Evolutionary conservation across 53 echinoderm and acorn worm species (phyloP), one percentile per base, ranked within the genome.

Genomic region (Astropecten irregularis): DNA sequence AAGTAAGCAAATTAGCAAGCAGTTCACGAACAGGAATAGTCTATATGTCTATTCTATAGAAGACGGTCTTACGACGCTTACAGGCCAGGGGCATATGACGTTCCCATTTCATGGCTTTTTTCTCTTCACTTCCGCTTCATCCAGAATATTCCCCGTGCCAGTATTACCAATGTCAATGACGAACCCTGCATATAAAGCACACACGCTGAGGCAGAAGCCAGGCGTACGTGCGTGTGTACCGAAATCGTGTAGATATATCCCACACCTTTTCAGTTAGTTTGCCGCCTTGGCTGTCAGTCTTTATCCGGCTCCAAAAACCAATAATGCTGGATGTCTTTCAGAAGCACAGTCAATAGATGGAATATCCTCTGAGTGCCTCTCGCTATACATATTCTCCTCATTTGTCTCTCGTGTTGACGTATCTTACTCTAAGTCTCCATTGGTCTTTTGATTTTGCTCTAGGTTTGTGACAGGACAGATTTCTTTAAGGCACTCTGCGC

Each of bases 341-440:
- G 67, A 40, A 67, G 39, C 67, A 40, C 67, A 40, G 9, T 67
- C 67, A 67, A 67, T 67, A 26, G 67, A 67, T 42, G 40, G 26
- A 22, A 67, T 42, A 40, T 67, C 67, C 67, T 40, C 67, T 4
- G 40, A 23, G 25, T n/a, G 22, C 42, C 40, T 25, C 23, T 4
- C 63, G 32, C 19, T 33, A 63, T 63, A 25, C 13, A 5, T 3
- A 33, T 25, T 35, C 15, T 22, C 63, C 33, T 63, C 63, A 63
- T 63, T 63, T 35, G 63, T 35, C 63, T 63, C 63, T 35, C 34
- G 13, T 0, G 33, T 35, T 63, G 63, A 63, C 63, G 63, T 18
- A 22, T n/a, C n/a, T n/a, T n/a, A n/a, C n/a, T n/a, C n/a, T n/a
- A n/a, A n/a, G n/a, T n/a, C n/a, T n/a, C n/a, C n/a, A n/a, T n/a